phyloP scores from a whole-genome alignment of 37 sponge, comb jelly and placozoan genomes.

The Aplysina aerophoba region DNA sequence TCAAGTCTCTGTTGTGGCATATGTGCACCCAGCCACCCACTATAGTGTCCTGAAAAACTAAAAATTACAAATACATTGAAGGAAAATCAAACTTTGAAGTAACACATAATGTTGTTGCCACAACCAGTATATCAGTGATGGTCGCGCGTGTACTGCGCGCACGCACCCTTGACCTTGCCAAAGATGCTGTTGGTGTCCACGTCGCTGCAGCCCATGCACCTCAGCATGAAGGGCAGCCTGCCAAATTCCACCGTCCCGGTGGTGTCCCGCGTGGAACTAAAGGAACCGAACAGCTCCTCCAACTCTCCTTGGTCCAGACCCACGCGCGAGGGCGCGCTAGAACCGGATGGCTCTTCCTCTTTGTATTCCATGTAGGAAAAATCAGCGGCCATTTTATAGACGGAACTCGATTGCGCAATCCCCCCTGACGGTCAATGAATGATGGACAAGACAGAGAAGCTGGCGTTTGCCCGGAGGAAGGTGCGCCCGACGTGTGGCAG shows the following conservation, averaged over 20 bases:
- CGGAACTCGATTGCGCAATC: background rate
- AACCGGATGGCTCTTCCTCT: background rate
- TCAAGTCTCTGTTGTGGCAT: too few relatives aligned
- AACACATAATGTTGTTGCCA: too few relatives aligned
- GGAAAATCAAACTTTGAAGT: too few relatives aligned
- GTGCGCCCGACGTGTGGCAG: constrained; percentile 26
- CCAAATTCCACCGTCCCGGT: constrained; percentile 19
- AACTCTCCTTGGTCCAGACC: constrained; percentile 1
- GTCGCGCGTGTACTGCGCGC: too few relatives aligned
- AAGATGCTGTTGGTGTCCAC: constrained; percentile 2
- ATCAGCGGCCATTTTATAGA: constrained; percentile 19
- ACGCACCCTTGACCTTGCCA: constrained; percentile 5
- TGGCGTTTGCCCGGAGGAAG: constrained; percentile 65
- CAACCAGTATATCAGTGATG: too few relatives aligned
- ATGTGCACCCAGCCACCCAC: too few relatives aligned
- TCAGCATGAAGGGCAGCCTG: constrained; percentile 1
- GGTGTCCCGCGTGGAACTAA: background rate
- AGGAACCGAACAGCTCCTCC: constrained; percentile 8
- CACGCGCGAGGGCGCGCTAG: background rate
- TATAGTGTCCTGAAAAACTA: too few relatives aligned
- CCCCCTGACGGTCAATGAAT: background rate
- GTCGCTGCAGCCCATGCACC: constrained; percentile 13
- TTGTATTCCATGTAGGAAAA: background rate
- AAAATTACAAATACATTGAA: too few relatives aligned
- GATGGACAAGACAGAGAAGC: constrained; percentile 71